phyloP scores from a whole-genome alignment of 2,113 vertebrate genomes.

The Ameiurus melas region DNA sequence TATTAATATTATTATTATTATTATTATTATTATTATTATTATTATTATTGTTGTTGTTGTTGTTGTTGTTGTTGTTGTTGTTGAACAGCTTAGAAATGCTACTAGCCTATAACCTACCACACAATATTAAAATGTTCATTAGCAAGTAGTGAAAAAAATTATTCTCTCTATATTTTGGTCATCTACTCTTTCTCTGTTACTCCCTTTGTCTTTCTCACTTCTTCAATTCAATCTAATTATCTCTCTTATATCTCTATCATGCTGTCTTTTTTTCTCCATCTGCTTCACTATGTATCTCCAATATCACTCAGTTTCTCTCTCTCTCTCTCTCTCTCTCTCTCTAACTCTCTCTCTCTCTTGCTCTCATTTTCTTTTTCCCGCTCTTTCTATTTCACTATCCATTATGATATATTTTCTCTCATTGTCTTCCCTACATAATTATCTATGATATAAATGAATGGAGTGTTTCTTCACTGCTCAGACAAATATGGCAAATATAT shows the following conservation, averaged over 20 bases:
- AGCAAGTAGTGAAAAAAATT: neutral
- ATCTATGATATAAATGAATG: neutral
- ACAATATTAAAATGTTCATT: neutral
- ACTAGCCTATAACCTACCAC: neutral
- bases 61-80: neutral
- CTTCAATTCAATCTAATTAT: neutral
- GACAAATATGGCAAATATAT: neutral
- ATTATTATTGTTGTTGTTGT: neutral
- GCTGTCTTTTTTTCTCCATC: neutral
- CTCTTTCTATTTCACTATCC: neutral
- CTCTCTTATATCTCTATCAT: neutral
- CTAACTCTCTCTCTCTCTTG: neutral
- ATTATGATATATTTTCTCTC: neutral
- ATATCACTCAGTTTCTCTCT: neutral
- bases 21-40: too few species aligned
- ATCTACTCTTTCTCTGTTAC: neutral
- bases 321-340: neutral
- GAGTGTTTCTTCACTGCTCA: neutral
- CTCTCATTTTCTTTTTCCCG: neutral
- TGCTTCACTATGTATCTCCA: slow-evolving; percentile 10
- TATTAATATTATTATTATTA: neutral
- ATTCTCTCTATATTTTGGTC: neutral
- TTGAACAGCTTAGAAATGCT: neutral
- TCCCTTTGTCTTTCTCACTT: neutral
- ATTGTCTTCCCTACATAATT: neutral